A percentile compares a stretch with the other conserved stretches of the same genome.
These are phyloP conservation scores for Noctuana brunneofusca DNA, from an alignment of 2,888 invertebrate genomes.

Conservation along the genomic window DNA sequence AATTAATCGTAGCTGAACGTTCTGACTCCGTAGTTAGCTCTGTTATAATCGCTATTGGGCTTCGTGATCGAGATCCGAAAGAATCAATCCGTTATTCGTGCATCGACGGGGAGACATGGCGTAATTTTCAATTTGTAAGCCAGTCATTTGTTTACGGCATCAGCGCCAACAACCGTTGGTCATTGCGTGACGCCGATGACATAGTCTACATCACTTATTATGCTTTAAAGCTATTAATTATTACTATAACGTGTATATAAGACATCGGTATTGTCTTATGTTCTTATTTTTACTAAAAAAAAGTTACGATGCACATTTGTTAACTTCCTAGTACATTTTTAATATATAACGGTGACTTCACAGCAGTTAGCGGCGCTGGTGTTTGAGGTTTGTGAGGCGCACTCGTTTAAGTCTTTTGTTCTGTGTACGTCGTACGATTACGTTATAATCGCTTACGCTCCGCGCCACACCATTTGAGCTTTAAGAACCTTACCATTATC, in stretches of 20 bases:
- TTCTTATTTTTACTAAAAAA: neutral
- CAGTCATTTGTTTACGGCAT: slow-evolving; percentile 23
- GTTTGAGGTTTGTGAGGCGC: slow-evolving; percentile 18
- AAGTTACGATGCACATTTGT: neutral
- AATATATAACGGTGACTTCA: slow-evolving; percentile 41
- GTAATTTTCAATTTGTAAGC: slow-evolving; percentile 48
- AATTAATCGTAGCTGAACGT: slow-evolving; percentile 51
- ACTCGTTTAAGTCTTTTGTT: slow-evolving; percentile 49
- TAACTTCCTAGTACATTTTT: slow-evolving; percentile 26
- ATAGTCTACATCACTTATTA: slow-evolving; percentile 8
- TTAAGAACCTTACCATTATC: slow-evolving; percentile 20
- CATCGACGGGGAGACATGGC: slow-evolving; percentile 43
- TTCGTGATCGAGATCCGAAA: slow-evolving; percentile 43
- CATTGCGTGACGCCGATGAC: slow-evolving; percentile 4
- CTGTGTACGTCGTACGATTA: slow-evolving; percentile 37
- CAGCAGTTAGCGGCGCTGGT: slow-evolving; percentile 13
- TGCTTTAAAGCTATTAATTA: neutral
- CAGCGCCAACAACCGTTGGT: slow-evolving; percentile 16
- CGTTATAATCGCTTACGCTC: slow-evolving; percentile 19
- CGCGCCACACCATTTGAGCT: slow-evolving; percentile 9
- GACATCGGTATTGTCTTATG: neutral
- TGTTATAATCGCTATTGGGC: slow-evolving; percentile 37
- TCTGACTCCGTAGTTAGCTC: slow-evolving; percentile 40
- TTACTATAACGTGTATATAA: neutral
- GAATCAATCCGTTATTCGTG: slow-evolving; percentile 55